Conservation (phyloP, 2,888 invertebrate species). For the Drosophila niveifrons region DNA sequence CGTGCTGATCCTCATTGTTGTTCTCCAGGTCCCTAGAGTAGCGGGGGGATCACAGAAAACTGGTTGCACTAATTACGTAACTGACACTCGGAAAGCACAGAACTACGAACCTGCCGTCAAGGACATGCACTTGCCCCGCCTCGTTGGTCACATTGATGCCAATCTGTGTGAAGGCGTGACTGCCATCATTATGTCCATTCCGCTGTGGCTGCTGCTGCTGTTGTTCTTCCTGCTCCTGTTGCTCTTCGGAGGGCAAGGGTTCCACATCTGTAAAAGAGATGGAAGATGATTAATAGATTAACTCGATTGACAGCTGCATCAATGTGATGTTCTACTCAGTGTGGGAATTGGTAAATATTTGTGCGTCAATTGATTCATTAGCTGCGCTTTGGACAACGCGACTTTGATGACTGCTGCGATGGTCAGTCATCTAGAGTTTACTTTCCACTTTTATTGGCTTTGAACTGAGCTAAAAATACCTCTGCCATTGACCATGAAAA, state of each 20-base stretch:
- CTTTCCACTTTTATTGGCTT: conserved; percentile 50
- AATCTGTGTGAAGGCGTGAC: conserved; percentile 76
- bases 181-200: conserved; percentile 62
- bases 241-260: conserved; percentile 83
- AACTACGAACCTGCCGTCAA: conserved; percentile 83
- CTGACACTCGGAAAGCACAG: conserved; percentile 62
- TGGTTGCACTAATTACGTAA: conserved; percentile 82
- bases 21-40: conserved; percentile 79
- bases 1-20: conserved; percentile 83
- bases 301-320: not conserved
- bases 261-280: conserved; percentile 73
- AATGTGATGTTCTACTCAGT: conserved; percentile 21
- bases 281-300: not conserved
- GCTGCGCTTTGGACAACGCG: conserved; percentile 32
- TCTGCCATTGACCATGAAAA: conserved; percentile 40
- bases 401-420: conserved; percentile 37
- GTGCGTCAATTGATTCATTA: conserved; percentile 53
- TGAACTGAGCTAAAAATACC: conserved; percentile 51
- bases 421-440: conserved; percentile 2
- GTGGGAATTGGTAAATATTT: conserved; percentile 58
- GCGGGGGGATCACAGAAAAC: conserved; percentile 76
- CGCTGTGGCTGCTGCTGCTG: conserved; percentile 63
- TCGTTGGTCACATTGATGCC: conserved; percentile 85
- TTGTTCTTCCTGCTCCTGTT: conserved; percentile 42
- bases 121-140: conserved; percentile 82